Conservation (phyloP, 2,797 vertebrate species). For the Apogon talboti region DNA sequence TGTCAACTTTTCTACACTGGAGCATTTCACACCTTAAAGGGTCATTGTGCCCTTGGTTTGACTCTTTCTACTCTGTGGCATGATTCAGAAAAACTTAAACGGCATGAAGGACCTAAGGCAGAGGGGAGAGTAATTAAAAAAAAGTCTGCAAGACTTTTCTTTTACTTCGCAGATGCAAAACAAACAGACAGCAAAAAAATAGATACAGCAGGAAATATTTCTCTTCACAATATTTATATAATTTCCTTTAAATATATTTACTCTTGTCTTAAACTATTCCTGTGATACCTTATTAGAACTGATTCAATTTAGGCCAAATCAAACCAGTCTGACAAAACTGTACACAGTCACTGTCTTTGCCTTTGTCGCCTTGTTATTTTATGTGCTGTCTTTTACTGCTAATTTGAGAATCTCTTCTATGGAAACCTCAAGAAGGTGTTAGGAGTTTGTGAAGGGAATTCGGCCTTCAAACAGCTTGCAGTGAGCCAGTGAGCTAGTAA, state of each 20-base stretch:
- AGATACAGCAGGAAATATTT: not conserved
- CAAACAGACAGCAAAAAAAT: not conserved
- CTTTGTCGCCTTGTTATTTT: constrained; percentile 45
- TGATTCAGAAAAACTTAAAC: constrained; percentile 28
- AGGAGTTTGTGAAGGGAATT: constrained; percentile 39
- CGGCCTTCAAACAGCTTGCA: constrained; percentile 65
- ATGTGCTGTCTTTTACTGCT: constrained; percentile 55
- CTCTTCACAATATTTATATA: constrained; percentile 12
- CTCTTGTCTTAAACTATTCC: constrained; percentile 24
- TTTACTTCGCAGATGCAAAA: constrained; percentile 5
- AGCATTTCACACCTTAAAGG: constrained; percentile 60
- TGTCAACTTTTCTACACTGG: constrained; percentile 56
- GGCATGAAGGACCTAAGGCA: constrained; percentile 11
- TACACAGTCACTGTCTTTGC: constrained; percentile 48
- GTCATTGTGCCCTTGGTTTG: constrained; percentile 51
- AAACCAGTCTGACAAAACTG: constrained; percentile 31
- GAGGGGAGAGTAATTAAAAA: not conserved
- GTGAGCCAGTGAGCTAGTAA: constrained; percentile 64
- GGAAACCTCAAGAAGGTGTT: constrained; percentile 54
- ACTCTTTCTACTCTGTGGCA: constrained; percentile 40
- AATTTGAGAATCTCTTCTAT: constrained; percentile 53
- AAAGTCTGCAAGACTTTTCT: not conserved
- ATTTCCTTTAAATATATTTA: constrained; percentile 30
- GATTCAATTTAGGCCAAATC: constrained; percentile 16
- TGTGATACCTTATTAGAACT: constrained; percentile 21